Evolutionary conservation across 2,113 vertebrate genomes (phyloP), one percentile per base, ranked within the genome.

Genomic region (Toxotes jaculatrix): DNA sequence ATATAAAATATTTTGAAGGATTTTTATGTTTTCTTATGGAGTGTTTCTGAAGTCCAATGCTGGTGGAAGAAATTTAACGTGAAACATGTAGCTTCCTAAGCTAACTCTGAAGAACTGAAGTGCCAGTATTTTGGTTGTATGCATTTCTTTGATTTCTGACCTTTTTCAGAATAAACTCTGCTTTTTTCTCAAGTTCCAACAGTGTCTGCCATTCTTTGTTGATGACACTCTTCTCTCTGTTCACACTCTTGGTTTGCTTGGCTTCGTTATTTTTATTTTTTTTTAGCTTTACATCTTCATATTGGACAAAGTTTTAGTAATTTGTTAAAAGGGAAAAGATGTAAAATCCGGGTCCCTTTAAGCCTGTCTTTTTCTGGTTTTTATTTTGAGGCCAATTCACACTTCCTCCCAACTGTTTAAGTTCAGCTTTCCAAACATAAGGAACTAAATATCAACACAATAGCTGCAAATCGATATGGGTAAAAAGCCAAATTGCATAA

Each of bases 1-100:
- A 49, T 16, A 6, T 53, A 47, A 32, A 64, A 21, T 1, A 5
- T 32, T 13, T 49, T 75, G 47, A 82, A 67, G 56, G 60, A 63
- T 0, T 12, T 65, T 63, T 23, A 38, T 64, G 3, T 85, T 14
- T 12, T n/a, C 9, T 7, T 4, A 53, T 31, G 23, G 3, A 21
- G 1, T 61, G 27, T 40, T 56, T 3, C 8, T 13, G 1, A 9
- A 51, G 5, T 8, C 3, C 2, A n/a, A 0, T 16, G 5, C n/a
- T 7, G 61, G 31, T 66, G 16, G 27, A 32, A 55, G 42, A 47
- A 78, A 40, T 11, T 31, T 21, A 36, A 74, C 23, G 69, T 78
- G 64, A 42, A 42, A 7, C 31, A 7, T 59, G 12, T 23, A 6
- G 0, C 43, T 47, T 31, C 2, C 4, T 68, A 38, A 72, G 5